phyloP scores from a whole-genome alignment of 2,888 invertebrate genomes.

The Pristionchus japonicus region DNA sequence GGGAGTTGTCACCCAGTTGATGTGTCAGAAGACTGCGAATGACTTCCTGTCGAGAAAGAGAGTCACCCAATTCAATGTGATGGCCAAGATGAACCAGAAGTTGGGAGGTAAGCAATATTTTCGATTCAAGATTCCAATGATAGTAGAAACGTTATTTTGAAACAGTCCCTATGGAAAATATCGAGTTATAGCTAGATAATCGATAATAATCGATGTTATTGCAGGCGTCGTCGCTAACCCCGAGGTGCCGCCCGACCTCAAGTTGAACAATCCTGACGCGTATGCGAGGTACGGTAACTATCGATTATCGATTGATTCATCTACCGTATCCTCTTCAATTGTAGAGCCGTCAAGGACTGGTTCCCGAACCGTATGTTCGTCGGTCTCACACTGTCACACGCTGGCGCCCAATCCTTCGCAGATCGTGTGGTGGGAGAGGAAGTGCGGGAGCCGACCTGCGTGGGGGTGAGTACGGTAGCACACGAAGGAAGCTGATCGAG shows the following conservation, averaged over 20 bases:
- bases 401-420: slow-evolving; percentile 50
- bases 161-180: too few species aligned
- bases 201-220: not conserved
- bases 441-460: slow-evolving; percentile 56
- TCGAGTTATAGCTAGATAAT: not conserved
- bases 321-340: not conserved
- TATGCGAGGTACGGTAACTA: slow-evolving; percentile 9
- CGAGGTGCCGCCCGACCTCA: slow-evolving; percentile 18
- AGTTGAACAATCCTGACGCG: not conserved
- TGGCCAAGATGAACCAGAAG: slow-evolving; percentile 42
- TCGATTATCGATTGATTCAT: not conserved
- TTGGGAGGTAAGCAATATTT: slow-evolving; percentile 2
- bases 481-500: not conserved
- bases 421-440: slow-evolving; percentile 49
- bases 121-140: not conserved
- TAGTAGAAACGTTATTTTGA: not conserved
- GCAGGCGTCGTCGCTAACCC: slow-evolving; percentile 1
- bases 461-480: too few species aligned
- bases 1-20: slow-evolving; percentile 10
- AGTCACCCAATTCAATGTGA: not conserved
- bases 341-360: slow-evolving; percentile 36
- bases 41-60: not conserved
- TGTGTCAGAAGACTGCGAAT: not conserved
- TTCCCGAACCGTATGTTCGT: slow-evolving; percentile 49
- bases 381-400: slow-evolving; percentile 57